phyloP scores from a whole-genome alignment of 2,888 invertebrate genomes.

The Doris montereyensis region DNA sequence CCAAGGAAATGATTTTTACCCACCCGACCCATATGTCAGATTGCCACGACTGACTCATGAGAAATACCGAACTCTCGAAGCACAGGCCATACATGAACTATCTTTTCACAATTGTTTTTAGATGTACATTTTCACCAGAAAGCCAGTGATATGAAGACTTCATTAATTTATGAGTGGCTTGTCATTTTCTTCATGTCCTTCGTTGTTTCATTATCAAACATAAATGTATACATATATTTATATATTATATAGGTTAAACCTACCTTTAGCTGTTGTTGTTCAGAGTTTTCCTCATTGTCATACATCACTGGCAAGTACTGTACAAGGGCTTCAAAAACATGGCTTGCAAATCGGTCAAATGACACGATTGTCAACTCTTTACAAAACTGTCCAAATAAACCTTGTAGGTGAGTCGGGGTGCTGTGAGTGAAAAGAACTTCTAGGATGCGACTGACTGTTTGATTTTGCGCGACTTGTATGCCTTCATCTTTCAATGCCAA shows the following conservation, averaged over 20 bases:
- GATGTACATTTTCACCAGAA: too few relatives aligned
- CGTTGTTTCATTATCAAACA: too few relatives aligned
- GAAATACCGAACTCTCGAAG: too few relatives aligned
- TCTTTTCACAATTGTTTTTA: too few relatives aligned
- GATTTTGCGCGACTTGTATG: conserved; percentile 60
- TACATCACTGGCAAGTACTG: conserved; percentile 51
- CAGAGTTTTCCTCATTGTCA: neutral
- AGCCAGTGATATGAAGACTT: too few relatives aligned
- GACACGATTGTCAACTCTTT: conserved; percentile 34
- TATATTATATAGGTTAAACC: conserved; percentile 1
- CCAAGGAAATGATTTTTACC: too few relatives aligned
- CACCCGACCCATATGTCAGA: too few relatives aligned
- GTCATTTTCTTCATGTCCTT: too few relatives aligned
- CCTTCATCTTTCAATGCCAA: conserved; percentile 62
- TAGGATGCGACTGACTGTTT: conserved; percentile 63
- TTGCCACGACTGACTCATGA: too few relatives aligned
- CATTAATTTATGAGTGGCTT: too few relatives aligned
- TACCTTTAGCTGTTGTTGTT: too few relatives aligned
- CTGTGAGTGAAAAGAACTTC: conserved; percentile 59
- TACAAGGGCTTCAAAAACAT: conserved; percentile 65
- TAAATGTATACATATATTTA: conserved; percentile 24
- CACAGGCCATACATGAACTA: too few relatives aligned
- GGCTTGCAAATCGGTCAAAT: conserved; percentile 57
- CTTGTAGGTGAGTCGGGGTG: conserved; percentile 50
- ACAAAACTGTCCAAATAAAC: conserved; percentile 47